phyloP scores from a whole-genome alignment of 2,113 vertebrate species.

The Aspiorhynchus laticeps region DNA sequence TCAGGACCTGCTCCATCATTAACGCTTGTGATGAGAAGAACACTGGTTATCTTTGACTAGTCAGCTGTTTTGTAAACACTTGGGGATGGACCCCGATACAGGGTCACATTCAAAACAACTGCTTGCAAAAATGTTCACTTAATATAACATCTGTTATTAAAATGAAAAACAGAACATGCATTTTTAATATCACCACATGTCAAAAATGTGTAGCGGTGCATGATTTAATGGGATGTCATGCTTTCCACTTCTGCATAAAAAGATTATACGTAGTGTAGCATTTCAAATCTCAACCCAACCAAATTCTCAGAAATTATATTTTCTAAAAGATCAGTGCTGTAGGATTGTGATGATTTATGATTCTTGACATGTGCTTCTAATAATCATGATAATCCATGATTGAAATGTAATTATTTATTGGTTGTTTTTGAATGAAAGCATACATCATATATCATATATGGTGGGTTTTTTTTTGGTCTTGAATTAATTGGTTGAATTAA shows the following conservation, averaged over 20 bases:
- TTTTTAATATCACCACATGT: background rate
- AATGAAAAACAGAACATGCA: constrained; percentile 6
- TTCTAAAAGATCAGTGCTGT: background rate
- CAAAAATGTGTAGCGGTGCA: constrained; percentile 14
- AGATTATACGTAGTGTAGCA: background rate
- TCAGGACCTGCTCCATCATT: background rate
- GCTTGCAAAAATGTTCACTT: background rate
- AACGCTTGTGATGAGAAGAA: constrained; percentile 18
- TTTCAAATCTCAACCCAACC: background rate
- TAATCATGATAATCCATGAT: background rate
- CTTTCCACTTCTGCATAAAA: background rate
- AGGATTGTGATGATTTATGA: background rate
- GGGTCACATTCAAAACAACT: constrained; percentile 17
- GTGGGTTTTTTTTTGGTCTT: no score
- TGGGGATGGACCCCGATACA: background rate
- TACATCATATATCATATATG: background rate
- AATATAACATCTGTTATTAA: background rate
- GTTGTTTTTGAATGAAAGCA: background rate
- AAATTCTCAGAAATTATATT: background rate
- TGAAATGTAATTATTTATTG: background rate
- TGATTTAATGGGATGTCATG: constrained; percentile 21
- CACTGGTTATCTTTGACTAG: background rate
- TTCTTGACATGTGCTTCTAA: background rate
- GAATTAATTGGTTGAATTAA: background rate
- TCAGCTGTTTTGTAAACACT: background rate